Conservation (phyloP, 2,797 vertebrate species). For the Labeo calbasu region DNA sequence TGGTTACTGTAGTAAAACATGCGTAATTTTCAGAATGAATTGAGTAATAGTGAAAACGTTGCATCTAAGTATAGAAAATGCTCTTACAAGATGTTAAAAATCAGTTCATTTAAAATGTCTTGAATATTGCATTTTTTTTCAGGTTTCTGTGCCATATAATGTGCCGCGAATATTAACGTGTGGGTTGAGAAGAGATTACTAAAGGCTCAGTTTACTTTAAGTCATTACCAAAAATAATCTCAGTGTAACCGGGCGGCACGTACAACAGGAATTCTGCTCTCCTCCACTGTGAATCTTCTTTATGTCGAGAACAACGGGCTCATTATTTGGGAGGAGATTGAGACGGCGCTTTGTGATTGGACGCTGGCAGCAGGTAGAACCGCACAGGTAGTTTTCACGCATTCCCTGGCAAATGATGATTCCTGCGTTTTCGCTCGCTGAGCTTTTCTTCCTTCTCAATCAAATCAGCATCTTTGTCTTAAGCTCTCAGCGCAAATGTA, state of each 20-base stretch:
- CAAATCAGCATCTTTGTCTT: neutral
- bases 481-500: neutral
- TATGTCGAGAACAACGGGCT: slow-evolving; percentile 45
- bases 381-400: slow-evolving; percentile 17
- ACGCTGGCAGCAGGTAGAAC: slow-evolving; percentile 30
- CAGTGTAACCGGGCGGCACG: neutral
- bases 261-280: neutral
- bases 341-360: slow-evolving; percentile 53
- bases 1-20: neutral
- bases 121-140: neutral
- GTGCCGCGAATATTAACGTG: neutral
- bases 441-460: neutral
- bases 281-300: neutral
- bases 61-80: neutral
- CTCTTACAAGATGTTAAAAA: neutral
- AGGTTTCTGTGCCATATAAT: neutral
- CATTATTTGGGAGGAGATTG: slow-evolving; percentile 45
- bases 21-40: neutral
- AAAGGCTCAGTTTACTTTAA: no score
- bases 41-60: neutral
- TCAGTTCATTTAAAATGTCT: neutral
- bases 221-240: neutral
- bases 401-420: neutral
- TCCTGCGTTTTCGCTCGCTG: neutral
- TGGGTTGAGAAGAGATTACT: neutral